Evolutionary conservation across 2,888 invertebrate genomes (phyloP).

Genomic region (Drosophila borealis): DNA sequence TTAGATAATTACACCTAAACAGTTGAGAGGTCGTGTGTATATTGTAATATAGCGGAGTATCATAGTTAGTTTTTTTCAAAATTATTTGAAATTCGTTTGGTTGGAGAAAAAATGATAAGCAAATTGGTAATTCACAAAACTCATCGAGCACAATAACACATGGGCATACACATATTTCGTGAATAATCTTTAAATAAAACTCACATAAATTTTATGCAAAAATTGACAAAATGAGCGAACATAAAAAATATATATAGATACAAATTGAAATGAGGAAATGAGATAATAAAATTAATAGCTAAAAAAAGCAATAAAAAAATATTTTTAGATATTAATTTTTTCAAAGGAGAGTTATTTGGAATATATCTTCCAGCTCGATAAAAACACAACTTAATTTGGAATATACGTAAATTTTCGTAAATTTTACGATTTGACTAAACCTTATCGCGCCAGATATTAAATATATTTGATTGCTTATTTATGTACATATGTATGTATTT

Average conservation of each 20-base stretch:
- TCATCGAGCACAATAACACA: not conserved
- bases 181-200: constrained; percentile 5
- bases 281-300: constrained; percentile 19
- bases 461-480: too few relatives aligned
- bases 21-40: not conserved
- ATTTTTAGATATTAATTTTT: not conserved
- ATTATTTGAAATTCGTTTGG: not conserved
- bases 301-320: not conserved
- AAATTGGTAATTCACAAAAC: not conserved
- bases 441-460: too few relatives aligned
- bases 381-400: too few relatives aligned
- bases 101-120: not conserved
- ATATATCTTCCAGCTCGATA: too few relatives aligned
- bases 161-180: not conserved
- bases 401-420: too few relatives aligned
- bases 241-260: constrained; percentile 22
- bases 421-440: too few relatives aligned
- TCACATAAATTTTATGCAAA: constrained; percentile 17
- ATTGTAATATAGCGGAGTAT: not conserved
- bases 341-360: not conserved
- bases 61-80: constrained; percentile 27
- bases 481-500: too few relatives aligned
- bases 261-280: constrained; percentile 21
- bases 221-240: constrained; percentile 16
- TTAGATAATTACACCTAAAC: constrained; percentile 17